Evolutionary conservation across 2,888 invertebrate genomes (phyloP).

Genomic region (Leptogaster cylindrica): DNA sequence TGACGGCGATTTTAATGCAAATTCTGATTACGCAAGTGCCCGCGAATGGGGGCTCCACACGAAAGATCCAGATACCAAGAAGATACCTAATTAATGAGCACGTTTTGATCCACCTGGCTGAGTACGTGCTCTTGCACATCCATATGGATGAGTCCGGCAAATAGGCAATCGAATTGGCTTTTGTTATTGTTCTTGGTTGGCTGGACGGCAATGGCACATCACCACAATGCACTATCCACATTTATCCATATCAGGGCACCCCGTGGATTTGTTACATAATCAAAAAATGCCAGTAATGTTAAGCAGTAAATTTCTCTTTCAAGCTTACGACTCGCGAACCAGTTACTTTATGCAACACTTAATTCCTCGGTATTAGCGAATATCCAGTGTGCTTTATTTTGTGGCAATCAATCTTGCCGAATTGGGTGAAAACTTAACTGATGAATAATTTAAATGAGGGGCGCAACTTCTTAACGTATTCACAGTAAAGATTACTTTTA

Average conservation of each 20-base stretch:
- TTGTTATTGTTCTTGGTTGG: slow-evolving; percentile 13
- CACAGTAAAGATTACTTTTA: too few species aligned
- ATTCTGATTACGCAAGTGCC: slow-evolving; percentile 5
- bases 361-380: slow-evolving; percentile 15
- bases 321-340: not conserved
- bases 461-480: too few species aligned
- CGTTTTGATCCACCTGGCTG: slow-evolving; percentile 28
- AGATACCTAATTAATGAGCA: slow-evolving; percentile 24
- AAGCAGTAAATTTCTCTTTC: slow-evolving; percentile 25
- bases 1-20: slow-evolving; percentile 17
- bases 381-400: slow-evolving; percentile 12
- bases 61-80: slow-evolving; percentile 2
- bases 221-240: not conserved
- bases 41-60: not conserved
- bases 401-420: slow-evolving; percentile 24
- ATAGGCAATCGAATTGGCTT: slow-evolving; percentile 16
- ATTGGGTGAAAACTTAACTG: slow-evolving; percentile 20
- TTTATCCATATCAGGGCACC: not conserved
- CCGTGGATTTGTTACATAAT: slow-evolving; percentile 20
- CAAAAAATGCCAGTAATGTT: slow-evolving; percentile 8
- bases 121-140: slow-evolving; percentile 13
- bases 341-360: slow-evolving; percentile 1
- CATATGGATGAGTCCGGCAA: not conserved
- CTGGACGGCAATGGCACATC: slow-evolving; percentile 1
- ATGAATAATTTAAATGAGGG: too few species aligned